Evolutionary conservation across 2,797 vertebrate genomes (phyloP), one percentile per base, ranked within the genome.

Genomic region (Naso thynnoides): DNA sequence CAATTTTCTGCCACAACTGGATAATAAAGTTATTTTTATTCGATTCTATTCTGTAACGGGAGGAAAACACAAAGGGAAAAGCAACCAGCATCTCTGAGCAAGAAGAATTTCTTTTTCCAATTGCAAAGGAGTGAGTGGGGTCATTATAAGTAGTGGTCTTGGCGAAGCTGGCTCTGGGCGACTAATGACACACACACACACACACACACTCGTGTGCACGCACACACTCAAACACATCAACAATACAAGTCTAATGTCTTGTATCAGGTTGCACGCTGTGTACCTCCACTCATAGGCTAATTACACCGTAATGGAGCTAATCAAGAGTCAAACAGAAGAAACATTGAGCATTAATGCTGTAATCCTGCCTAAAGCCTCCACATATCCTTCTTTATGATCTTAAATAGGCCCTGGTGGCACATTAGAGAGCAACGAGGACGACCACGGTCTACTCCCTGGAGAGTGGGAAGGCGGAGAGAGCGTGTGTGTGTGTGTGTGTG

Each of bases 351-450:
- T 11, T 54, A 70, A 73, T 79, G 86, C 62, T 82, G 77, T 88
- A 87, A 91, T 86, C 78, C 89, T 78, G 75, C 75, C 83, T 75
- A 42, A 86, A 86, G 61, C 73, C 78, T 72, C 81, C 82, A 80
- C 79, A 67, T 72, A 67, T 86, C 82, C 85, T 86, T 82, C 86
- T 91, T 82, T 91, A 88, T 87, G 89, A 87, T 89, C 89, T 87
- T 83, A 84, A 91, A 86, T 85, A 87, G 87, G 77, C 89, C 90
- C 93, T 76, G 18, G 82, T 82, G 88, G 89, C 62, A 81, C 70
- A 81, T 91, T 89, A 91, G 70, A 79, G 79, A 76, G 78, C 81
- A 86, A 77, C 68, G 60, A 88, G 90, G 88, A 87, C 38, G 19
- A 82, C 76, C 70, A 67, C 59, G 38, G 71, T 70, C 82, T 53